Conservation (phyloP, 2,113 vertebrate genomes). For the Carassius carassius region DNA sequence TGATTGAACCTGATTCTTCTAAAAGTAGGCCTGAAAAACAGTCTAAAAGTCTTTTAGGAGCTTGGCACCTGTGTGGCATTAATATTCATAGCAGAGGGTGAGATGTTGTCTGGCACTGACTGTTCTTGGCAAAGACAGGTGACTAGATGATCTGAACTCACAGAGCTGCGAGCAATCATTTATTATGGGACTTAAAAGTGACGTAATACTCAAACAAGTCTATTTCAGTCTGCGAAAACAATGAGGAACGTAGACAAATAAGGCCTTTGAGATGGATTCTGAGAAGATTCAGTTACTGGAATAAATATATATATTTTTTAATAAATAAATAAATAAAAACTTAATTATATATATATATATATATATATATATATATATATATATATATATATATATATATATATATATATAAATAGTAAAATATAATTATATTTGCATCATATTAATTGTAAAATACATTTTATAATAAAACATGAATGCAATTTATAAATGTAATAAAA, state of each 20-base stretch:
- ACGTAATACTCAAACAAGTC: neutral
- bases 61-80: neutral
- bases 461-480: too few relatives aligned
- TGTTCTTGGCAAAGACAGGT: conserved; percentile 20
- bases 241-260: neutral
- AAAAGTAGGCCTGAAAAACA: neutral
- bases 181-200: neutral
- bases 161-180: neutral
- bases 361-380: too few relatives aligned
- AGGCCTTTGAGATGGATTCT: neutral
- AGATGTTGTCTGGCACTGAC: neutral
- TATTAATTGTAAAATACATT: neutral
- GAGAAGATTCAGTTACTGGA: too few relatives aligned
- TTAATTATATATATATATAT: too few relatives aligned
- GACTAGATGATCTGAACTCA: conserved; percentile 8
- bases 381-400: too few relatives aligned
- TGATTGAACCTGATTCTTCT: neutral
- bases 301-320: too few relatives aligned
- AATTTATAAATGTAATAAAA: too few relatives aligned
- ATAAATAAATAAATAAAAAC: too few relatives aligned
- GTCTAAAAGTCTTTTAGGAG: neutral
- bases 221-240: neutral
- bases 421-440: too few relatives aligned
- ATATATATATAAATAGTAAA: too few relatives aligned
- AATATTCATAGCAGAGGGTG: neutral